These are phyloP conservation scores for Nomada fabriciana DNA, from an alignment of 2,888 invertebrate genomes.

Conservation along the genomic window DNA sequence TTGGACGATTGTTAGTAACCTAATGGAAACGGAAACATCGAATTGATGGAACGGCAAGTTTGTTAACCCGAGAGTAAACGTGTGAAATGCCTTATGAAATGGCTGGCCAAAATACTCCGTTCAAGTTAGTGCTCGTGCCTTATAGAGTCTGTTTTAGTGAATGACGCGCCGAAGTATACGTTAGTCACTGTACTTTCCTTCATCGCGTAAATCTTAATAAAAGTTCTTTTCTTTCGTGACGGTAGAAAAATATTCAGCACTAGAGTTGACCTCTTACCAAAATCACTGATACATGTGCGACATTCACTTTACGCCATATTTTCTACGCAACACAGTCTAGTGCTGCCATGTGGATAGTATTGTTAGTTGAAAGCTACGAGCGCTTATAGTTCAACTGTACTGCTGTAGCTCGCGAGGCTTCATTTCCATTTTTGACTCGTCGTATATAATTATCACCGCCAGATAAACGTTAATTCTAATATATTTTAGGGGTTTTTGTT, in stretches of 20 bases:
- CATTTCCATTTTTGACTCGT: background rate
- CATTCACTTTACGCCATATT: slow-evolving; percentile 81
- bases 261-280: slow-evolving; percentile 72
- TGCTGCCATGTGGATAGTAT: slow-evolving; percentile 29
- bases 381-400: background rate
- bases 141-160: slow-evolving; percentile 17
- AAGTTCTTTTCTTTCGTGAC: slow-evolving; percentile 10
- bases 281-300: slow-evolving; percentile 81
- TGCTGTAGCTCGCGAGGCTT: background rate
- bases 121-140: slow-evolving; percentile 63
- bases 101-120: slow-evolving; percentile 63
- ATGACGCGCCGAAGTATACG: slow-evolving; percentile 24
- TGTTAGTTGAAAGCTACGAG: slow-evolving; percentile 1
- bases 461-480: background rate
- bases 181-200: slow-evolving; percentile 24
- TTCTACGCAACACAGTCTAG: slow-evolving; percentile 40
- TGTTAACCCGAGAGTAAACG: slow-evolving; percentile 42
- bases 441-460: background rate
- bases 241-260: slow-evolving; percentile 30
- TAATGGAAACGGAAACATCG: slow-evolving; percentile 38
- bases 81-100: slow-evolving; percentile 62
- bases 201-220: slow-evolving; percentile 19
- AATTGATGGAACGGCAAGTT: slow-evolving; percentile 29
- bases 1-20: background rate
- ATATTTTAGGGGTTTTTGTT: too few relatives aligned